These are phyloP conservation scores for Hydractinia symbiolongicarpus DNA, from an alignment of 30 jellyfish, hydroid and myxozoan species.

Conservation along the genomic window DNA sequence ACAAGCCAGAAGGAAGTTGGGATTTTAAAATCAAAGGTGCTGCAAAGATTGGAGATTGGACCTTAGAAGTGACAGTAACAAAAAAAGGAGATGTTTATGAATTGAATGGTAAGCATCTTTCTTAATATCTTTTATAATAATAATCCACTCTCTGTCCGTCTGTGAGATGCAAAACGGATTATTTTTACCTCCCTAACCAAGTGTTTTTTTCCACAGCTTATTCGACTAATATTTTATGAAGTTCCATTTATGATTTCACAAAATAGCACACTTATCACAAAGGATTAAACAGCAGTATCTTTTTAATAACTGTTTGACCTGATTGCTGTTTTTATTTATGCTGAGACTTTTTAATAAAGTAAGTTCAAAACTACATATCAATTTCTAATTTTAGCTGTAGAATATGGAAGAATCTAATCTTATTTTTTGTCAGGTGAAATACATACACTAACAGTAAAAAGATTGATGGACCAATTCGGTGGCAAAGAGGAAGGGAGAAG, in stretches of 20 bases:
- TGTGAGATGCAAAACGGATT: no score
- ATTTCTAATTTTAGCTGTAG: background rate
- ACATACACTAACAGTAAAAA: background rate
- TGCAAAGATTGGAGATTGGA: background rate
- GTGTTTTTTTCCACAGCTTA: no score
- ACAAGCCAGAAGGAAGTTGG: background rate
- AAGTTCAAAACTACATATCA: background rate
- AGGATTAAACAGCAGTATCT: no score
- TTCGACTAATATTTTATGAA: no score
- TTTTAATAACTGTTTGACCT: no score
- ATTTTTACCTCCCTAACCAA: no score
- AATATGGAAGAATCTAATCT: background rate
- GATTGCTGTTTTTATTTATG: no score
- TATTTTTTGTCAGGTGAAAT: constrained; percentile 2
- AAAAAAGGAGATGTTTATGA: constrained; percentile 1
- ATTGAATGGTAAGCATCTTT: constrained; percentile 1
- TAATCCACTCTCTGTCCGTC: no score
- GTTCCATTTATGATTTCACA: no score
- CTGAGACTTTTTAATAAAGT: no score
- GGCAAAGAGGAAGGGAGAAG: background rate
- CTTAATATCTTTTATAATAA: no score
- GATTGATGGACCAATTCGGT: constrained; percentile 6
- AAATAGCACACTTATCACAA: no score
- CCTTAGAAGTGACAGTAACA: background rate
- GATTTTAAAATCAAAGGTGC: background rate